phyloP scores from a whole-genome alignment of 2,113 vertebrate genomes.

The Sus scrofa region DNA sequence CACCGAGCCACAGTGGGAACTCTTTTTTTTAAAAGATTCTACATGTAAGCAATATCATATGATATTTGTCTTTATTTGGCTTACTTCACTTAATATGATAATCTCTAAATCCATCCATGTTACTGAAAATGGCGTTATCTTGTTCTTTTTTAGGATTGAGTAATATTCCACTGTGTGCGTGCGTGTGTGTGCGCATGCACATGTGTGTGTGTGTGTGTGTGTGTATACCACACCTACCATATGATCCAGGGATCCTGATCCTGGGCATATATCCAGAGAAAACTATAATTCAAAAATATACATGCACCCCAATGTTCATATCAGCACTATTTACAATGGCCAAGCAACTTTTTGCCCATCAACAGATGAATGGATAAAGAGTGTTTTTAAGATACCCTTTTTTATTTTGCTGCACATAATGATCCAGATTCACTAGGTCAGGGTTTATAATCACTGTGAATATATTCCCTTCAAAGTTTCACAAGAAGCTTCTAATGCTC shows the following conservation, averaged over 20 bases:
- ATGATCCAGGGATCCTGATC: background rate
- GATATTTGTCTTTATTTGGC: background rate
- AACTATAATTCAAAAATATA: background rate
- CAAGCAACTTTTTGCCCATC: background rate
- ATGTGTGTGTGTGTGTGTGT: no score
- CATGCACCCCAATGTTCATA: background rate
- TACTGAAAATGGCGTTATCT: background rate
- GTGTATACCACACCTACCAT: no score
- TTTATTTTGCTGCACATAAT: background rate
- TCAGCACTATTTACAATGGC: background rate
- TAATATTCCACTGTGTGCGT: background rate
- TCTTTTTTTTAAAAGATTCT: background rate
- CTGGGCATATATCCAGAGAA: background rate
- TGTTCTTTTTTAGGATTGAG: background rate
- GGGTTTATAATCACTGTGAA: background rate
- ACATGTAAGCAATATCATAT: background rate
- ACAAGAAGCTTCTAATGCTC: background rate
- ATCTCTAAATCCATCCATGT: background rate
- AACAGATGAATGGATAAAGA: background rate
- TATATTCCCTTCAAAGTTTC: background rate
- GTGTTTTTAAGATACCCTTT: background rate
- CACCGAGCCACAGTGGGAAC: no score
- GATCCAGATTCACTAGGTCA: background rate
- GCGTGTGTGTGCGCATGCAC: background rate
- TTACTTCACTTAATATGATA: background rate